A percentile compares a stretch with the other conserved stretches of the same genome.
Evolutionary conservation across 2,113 vertebrate species (phyloP).

Genomic region (Hoplias malabaricus): DNA sequence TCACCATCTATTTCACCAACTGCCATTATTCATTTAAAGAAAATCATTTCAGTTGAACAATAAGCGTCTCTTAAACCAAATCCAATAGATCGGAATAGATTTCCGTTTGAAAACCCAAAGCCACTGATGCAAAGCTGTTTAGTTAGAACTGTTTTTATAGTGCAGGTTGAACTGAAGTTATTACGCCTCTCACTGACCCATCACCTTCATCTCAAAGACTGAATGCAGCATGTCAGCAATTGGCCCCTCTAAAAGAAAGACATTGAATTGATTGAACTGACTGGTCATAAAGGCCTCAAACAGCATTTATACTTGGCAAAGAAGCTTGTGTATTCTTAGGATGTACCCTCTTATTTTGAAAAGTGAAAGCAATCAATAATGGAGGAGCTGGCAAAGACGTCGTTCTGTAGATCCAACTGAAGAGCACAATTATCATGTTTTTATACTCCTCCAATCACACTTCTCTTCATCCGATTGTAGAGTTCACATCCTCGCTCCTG

Average conservation of each 20-base stretch:
- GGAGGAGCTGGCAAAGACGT: constrained; percentile 15
- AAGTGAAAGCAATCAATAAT: constrained; percentile 4
- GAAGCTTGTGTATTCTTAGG: neutral
- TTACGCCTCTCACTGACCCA: neutral
- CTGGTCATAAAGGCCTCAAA: neutral
- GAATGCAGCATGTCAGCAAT: neutral
- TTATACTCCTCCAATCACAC: neutral
- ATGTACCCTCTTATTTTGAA: neutral
- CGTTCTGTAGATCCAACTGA: neutral
- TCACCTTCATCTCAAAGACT: neutral
- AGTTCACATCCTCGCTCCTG: constrained; percentile 2
- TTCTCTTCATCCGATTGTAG: neutral
- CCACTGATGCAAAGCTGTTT: no score
- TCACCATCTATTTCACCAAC: neutral
- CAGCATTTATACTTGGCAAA: constrained; percentile 3
- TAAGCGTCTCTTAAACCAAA: neutral
- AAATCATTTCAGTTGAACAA: neutral
- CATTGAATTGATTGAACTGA: constrained; percentile 11
- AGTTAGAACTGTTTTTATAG: neutral
- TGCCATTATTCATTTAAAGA: neutral
- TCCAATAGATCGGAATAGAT: neutral
- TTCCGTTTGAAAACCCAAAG: neutral
- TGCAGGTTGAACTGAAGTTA: neutral
- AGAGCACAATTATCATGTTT: neutral
- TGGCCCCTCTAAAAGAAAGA: neutral